Evolutionary conservation across 2,113 vertebrate genomes (phyloP).

Genomic region (Alethe castanea): DNA sequence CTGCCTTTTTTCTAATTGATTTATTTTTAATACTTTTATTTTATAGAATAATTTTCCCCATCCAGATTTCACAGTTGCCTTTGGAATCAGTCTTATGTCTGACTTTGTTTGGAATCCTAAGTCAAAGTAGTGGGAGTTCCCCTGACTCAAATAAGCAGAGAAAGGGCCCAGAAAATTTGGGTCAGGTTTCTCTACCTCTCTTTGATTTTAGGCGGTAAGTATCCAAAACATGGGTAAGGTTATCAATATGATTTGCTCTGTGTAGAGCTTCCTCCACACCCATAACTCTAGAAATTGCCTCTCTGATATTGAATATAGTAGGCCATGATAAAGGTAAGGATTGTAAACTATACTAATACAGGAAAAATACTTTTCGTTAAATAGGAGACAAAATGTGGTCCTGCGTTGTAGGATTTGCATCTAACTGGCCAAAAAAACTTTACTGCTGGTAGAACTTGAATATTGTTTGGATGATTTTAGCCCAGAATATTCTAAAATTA

Average conservation of each 20-base stretch:
- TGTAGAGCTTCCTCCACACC: background rate
- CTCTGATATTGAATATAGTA: background rate
- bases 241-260: background rate
- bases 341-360: background rate
- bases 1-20: slow-evolving; percentile 24
- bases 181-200: slow-evolving; percentile 89
- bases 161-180: slow-evolving; percentile 89
- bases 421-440: background rate
- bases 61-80: slow-evolving; percentile 91
- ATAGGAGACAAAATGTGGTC: background rate
- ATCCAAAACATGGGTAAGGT: background rate
- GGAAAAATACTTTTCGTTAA: background rate
- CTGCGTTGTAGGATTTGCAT: background rate
- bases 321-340: background rate
- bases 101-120: slow-evolving; percentile 88
- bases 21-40: slow-evolving; percentile 24
- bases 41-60: slow-evolving; percentile 92
- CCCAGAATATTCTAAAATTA: background rate
- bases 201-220: slow-evolving; percentile 93
- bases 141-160: slow-evolving; percentile 96
- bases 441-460: background rate
- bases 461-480: background rate
- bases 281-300: background rate
- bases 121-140: slow-evolving; percentile 87
- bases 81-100: slow-evolving; percentile 89